phyloP scores from a whole-genome alignment of 2,113 vertebrate genomes.

The Bufo bufo region DNA sequence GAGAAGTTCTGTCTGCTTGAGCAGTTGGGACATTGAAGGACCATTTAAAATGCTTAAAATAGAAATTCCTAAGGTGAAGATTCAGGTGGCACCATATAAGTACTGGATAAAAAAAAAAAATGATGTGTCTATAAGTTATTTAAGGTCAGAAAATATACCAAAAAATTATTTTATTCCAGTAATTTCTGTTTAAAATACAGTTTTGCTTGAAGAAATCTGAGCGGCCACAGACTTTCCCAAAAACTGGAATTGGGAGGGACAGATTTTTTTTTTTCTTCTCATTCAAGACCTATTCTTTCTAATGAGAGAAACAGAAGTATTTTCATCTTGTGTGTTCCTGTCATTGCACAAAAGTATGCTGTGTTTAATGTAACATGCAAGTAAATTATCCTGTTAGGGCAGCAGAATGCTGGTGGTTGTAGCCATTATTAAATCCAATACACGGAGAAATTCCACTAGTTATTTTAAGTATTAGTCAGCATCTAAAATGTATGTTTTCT shows the following conservation, averaged over 20 bases:
- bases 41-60: neutral
- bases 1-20: neutral
- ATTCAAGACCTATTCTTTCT: neutral
- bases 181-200: neutral
- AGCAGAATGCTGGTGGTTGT: neutral
- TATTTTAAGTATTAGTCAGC: conserved; percentile 39
- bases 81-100: neutral
- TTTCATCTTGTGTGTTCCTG: conserved; percentile 56
- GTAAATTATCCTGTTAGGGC: conserved; percentile 11
- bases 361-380: conserved; percentile 43
- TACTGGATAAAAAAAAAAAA: neutral
- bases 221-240: neutral
- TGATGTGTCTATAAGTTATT: neutral
- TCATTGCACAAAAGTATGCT: conserved; percentile 16
- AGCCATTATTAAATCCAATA: conserved; percentile 39
- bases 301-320: conserved; percentile 57
- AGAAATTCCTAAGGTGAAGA: neutral
- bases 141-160: neutral
- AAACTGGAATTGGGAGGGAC: conserved; percentile 5
- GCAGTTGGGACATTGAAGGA: neutral
- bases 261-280: neutral
- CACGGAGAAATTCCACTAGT: conserved; percentile 23
- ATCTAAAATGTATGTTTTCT: conserved; percentile 40
- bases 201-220: neutral
- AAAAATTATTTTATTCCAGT: neutral